phyloP scores from a whole-genome alignment of 2,113 vertebrate species.

The Myotis lucifugus region DNA sequence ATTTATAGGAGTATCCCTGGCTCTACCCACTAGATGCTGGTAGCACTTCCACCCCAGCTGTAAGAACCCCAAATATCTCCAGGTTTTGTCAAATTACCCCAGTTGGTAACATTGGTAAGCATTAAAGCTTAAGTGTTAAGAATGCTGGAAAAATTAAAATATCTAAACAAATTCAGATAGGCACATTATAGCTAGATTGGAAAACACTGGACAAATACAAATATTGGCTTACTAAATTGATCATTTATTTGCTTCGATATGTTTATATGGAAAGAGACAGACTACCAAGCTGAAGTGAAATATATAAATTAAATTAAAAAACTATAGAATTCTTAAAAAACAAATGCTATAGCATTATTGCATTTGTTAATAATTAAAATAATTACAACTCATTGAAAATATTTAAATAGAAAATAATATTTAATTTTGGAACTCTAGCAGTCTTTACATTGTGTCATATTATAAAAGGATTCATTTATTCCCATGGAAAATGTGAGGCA shows the following conservation, averaged over 20 bases:
- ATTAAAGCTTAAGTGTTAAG: background rate
- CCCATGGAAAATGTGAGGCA: background rate
- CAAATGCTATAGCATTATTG: background rate
- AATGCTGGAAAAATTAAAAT: background rate
- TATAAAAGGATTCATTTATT: background rate
- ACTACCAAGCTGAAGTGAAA: background rate
- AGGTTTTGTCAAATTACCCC: background rate
- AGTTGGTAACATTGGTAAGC: background rate
- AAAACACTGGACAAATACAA: background rate
- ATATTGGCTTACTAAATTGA: background rate
- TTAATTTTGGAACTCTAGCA: background rate
- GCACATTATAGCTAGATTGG: background rate
- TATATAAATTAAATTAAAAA: background rate
- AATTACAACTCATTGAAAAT: background rate
- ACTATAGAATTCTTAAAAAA: background rate
- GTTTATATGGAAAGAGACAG: background rate
- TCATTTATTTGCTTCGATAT: background rate
- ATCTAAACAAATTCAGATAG: background rate
- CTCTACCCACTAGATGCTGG: background rate
- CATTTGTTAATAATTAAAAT: background rate
- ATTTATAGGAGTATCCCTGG: accelerated
- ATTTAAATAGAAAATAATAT: background rate
- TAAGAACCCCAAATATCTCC: background rate
- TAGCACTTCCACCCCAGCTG: background rate
- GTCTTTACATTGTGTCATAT: background rate